These are phyloP conservation scores for Mormyrus proboscirostris DNA, from an alignment of 2,797 vertebrate genomes.

Conservation along the genomic window DNA sequence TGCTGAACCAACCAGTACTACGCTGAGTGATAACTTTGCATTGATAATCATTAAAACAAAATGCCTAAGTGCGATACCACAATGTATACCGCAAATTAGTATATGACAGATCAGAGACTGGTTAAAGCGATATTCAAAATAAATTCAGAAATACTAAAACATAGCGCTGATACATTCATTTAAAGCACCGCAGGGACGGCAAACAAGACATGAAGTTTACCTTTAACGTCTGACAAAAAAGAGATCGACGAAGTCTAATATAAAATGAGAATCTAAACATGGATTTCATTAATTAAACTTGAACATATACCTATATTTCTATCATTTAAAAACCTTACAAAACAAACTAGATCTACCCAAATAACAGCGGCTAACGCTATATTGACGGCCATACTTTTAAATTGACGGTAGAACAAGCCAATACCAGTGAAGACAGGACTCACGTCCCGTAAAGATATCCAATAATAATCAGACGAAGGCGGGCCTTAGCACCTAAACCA, in stretches of 20 bases:
- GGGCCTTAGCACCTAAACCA: not conserved
- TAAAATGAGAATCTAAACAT: not conserved
- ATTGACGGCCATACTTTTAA: not conserved
- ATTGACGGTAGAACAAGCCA: constrained; percentile 9
- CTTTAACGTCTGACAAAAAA: not conserved
- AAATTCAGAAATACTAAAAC: not conserved
- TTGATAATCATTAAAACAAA: not conserved
- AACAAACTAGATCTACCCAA: not conserved
- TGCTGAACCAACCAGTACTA: not conserved
- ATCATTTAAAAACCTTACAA: not conserved
- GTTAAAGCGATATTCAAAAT: not conserved
- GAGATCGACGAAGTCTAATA: not conserved
- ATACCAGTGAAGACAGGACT: not conserved
- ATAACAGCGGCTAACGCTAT: constrained; percentile 1
- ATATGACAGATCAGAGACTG: not conserved
- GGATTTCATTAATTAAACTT: not conserved
- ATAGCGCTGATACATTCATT: not conserved
- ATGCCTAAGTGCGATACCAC: not conserved
- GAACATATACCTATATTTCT: not conserved
- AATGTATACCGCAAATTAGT: not conserved
- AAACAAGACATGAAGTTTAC: not conserved
- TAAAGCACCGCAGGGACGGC: not conserved
- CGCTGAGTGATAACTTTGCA: not conserved
- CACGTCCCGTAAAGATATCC: not conserved
- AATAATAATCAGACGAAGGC: constrained; percentile 4